Evolutionary conservation across 2,797 vertebrate species (phyloP).

Genomic region (Sarcophilus harrisii): DNA sequence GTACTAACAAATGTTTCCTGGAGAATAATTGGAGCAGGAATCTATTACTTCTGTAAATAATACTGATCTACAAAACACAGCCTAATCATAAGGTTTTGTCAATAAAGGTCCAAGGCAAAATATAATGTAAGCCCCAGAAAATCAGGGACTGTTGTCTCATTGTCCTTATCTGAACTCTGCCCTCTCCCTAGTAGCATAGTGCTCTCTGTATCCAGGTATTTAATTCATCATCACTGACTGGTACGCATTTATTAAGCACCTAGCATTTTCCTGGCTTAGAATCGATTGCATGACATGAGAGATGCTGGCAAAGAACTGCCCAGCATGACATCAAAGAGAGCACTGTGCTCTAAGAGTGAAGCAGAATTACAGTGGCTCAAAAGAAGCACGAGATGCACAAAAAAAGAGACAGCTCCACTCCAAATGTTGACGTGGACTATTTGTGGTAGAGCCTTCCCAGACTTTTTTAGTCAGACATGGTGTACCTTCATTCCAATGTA

Average conservation of each 20-base stretch:
- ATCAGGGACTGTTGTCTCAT: not conserved
- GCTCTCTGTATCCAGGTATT: not conserved
- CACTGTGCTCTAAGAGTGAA: not conserved
- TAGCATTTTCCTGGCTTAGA: not conserved
- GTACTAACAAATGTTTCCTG: not conserved
- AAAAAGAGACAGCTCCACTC: not conserved
- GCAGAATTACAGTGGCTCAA: not conserved
- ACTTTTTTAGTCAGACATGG: too few relatives aligned
- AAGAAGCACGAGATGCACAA: not conserved
- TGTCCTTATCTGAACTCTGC: not conserved
- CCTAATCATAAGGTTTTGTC: not conserved
- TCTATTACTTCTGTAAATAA: not conserved
- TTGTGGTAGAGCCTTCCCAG: not conserved
- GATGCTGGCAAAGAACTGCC: not conserved
- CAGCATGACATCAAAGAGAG: not conserved
- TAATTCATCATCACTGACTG: not conserved
- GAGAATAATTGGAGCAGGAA: too few relatives aligned
- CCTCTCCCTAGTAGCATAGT: not conserved
- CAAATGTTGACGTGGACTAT: not conserved
- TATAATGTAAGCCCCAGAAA: not conserved
- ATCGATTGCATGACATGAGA: not conserved
- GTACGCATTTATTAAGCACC: not conserved
- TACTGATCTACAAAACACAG: not conserved
- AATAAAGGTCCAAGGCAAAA: not conserved
- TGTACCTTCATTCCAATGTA: too few relatives aligned